A percentile compares a stretch with the other conserved stretches of the same genome.
Conservation (phyloP, 2,888 invertebrate genomes). For the Callosobruchus maculatus region DNA sequence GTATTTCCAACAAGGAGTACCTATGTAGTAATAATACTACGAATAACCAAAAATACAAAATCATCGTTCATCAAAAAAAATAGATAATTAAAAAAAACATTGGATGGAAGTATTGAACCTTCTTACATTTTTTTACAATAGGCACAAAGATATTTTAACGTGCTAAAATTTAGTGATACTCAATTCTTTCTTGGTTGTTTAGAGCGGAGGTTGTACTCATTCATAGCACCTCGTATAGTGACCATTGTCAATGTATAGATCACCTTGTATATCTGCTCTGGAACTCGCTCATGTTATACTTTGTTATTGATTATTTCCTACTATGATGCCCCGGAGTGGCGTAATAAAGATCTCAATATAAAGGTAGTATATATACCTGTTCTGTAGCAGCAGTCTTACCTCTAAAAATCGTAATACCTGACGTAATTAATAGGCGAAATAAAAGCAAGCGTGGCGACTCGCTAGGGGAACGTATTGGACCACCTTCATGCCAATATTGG, state of each 20-base stretch:
- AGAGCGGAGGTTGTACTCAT: neutral
- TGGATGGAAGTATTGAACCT: no score
- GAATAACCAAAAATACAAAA: no score
- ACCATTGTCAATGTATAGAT: neutral
- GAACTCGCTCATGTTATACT: neutral
- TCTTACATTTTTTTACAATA: no score
- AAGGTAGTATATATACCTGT: neutral
- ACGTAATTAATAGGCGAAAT: neutral
- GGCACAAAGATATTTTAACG: no score
- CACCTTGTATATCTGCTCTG: neutral
- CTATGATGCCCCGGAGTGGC: neutral
- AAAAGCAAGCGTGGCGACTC: neutral
- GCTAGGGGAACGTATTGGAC: neutral
- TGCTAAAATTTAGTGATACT: no score
- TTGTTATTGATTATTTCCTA: neutral
- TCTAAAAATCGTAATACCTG: neutral
- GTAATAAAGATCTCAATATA: neutral
- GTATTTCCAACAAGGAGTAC: no score
- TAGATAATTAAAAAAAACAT: no score
- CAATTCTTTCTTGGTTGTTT: no score
- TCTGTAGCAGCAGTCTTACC: neutral
- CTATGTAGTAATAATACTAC: no score
- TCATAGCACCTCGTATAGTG: neutral
- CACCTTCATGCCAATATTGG: neutral
- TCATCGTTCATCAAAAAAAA: no score